Base-by-base conservation (phyloP, 1,140 invertebrate species). In the Lutraria rhynchaena region DNA sequence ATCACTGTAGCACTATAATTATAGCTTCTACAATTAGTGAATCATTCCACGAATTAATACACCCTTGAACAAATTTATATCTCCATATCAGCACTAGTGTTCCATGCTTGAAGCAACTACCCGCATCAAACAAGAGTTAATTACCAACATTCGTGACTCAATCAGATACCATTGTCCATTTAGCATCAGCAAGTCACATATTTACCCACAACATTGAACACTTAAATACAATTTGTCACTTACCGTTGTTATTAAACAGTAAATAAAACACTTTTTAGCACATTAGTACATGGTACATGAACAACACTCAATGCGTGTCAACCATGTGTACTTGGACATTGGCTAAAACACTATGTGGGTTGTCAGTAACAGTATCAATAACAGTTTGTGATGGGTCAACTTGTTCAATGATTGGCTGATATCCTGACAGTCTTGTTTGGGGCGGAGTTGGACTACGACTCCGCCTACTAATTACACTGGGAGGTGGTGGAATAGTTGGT, bases 271-370 rank as follows among this genome's bases (percentile, higher is more conserved):
- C 5, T 29, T 17, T n/a, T 2, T n/a, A 37, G 19, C 37, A 4
- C 27, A 7, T 55, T 55, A 27, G 53, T n/a, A 55, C 53, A 55
- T 22, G n/a, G n/a, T 19, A 55, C 37, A 5, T 41, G 5, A 7
- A 41, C 37, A 5, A 41, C 15, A 7, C 4, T 74, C 37, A 94
- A 82, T 91, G 91, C 46, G 91, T 89, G 82, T 94, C 93, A 19
- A 93, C 93, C 91, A 93, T 93, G 91, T 98, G 97, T 57, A 98
- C 96, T 44, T 96, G 97, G 27, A 97, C 97, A 51, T 96, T 96
- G 19, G 96, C 96, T 85, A 97, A 93, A 53, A 98, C 94, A 91
- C 95, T 95, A 91, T 96, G 85, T 11, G 88, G 86, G 37, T 81
- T 70, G 27, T 89, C 83, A 15, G 73, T 77, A 65, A 86, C 85